phyloP scores from a whole-genome alignment of 2,888 invertebrate genomes.

The Amphipyra tragopoginis region DNA sequence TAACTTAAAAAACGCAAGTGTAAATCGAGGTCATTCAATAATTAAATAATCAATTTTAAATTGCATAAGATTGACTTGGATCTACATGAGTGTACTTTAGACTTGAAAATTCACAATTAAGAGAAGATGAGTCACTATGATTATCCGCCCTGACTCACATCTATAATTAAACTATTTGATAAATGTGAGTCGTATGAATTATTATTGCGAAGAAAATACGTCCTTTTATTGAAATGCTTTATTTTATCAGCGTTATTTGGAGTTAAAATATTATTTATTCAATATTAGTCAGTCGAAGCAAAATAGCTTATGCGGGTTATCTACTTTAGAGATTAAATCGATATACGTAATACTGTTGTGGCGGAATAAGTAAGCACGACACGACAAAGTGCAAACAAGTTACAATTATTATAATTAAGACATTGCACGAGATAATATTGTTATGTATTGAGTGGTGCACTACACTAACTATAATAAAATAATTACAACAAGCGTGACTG shows the following conservation, averaged over 20 bases:
- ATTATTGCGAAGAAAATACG: background rate
- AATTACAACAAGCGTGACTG: conserved; percentile 54
- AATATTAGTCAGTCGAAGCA: conserved; percentile 3
- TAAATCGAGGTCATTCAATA: conserved; percentile 25
- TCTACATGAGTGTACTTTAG: conserved; percentile 21
- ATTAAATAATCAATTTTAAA: conserved; percentile 23
- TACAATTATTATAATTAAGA: conserved; percentile 15
- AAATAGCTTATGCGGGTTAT: background rate
- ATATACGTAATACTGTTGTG: conserved; percentile 19
- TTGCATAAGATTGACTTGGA: conserved; percentile 2
- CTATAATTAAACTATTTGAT: conserved; percentile 25
- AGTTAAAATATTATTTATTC: conserved; percentile 10
- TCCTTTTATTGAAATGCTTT: conserved; percentile 1
- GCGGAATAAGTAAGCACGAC: conserved; percentile 22
- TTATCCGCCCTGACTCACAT: conserved; percentile 39
- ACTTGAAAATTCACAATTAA: conserved; percentile 18
- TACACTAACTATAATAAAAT: conserved; percentile 36
- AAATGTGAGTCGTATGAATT: conserved; percentile 7
- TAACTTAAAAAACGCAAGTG: conserved; percentile 16
- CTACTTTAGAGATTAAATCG: conserved; percentile 9
- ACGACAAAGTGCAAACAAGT: conserved; percentile 20
- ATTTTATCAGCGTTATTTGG: background rate
- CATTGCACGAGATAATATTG: conserved; percentile 20
- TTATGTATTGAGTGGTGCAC: conserved; percentile 34
- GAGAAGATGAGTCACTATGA: conserved; percentile 22